phyloP scores from a whole-genome alignment of 2,888 invertebrate genomes.

The Xestia xanthographa region DNA sequence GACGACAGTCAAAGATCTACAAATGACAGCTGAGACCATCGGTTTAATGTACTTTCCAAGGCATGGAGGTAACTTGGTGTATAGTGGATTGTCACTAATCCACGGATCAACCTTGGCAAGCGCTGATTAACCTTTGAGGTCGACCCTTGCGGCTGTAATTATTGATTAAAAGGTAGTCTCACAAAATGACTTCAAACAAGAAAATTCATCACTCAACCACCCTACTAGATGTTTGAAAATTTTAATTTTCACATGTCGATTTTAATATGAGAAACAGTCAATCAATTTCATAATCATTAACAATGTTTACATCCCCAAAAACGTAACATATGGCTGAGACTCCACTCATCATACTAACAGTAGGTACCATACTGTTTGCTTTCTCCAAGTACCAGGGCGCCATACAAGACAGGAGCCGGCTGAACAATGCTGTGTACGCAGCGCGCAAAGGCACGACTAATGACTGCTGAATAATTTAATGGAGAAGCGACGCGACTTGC shows the following conservation, averaged over 20 bases:
- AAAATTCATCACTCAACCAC: neutral
- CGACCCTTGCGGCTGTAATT: neutral
- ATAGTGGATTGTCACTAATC: neutral
- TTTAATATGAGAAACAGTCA: neutral
- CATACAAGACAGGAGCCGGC: constrained; percentile 64
- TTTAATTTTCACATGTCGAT: constrained; percentile 4
- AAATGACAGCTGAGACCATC: neutral
- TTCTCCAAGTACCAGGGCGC: constrained; percentile 66
- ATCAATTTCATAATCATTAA: constrained; percentile 10
- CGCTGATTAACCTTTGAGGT: neutral
- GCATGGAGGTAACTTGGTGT: neutral
- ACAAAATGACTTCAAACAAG: too few species aligned
- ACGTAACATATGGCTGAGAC: constrained; percentile 47
- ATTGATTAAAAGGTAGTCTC: neutral
- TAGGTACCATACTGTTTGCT: constrained; percentile 50
- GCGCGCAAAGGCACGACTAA: constrained; percentile 76
- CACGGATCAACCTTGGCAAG: neutral
- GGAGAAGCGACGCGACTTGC: constrained; percentile 55
- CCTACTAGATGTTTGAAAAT: neutral
- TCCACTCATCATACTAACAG: constrained; percentile 22
- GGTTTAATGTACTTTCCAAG: neutral
- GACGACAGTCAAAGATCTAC: neutral
- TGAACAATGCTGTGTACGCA: constrained; percentile 70
- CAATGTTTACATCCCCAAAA: constrained; percentile 7
- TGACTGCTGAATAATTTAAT: constrained; percentile 84